phyloP scores from a whole-genome alignment of 2,797 vertebrate species.

The Acrossocheilus wenchowensis region DNA sequence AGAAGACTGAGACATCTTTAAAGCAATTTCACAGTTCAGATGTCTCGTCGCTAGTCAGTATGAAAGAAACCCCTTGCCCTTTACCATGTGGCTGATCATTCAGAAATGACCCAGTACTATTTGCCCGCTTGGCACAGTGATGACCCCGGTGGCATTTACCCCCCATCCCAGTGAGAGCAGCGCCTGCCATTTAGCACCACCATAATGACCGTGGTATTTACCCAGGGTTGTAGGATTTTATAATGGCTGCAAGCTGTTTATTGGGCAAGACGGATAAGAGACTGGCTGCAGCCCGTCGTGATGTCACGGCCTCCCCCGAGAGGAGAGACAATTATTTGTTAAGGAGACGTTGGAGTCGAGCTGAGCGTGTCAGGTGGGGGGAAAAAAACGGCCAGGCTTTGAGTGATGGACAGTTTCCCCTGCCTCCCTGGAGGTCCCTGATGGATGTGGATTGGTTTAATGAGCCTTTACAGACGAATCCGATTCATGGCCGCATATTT shows the following conservation, averaged over 20 bases:
- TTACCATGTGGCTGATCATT: slow-evolving; percentile 53
- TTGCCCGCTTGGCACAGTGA: slow-evolving; percentile 56
- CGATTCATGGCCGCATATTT: slow-evolving; percentile 63
- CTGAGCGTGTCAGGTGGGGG: slow-evolving; percentile 23
- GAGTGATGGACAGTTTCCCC: slow-evolving; percentile 62
- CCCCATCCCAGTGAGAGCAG: slow-evolving; percentile 52
- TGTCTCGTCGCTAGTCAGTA: slow-evolving; percentile 28
- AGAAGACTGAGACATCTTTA: slow-evolving; percentile 36
- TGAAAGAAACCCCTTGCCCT: slow-evolving; percentile 53
- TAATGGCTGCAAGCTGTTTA: slow-evolving; percentile 62
- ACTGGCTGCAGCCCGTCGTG: slow-evolving; percentile 43
- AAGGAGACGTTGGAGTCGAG: slow-evolving; percentile 46
- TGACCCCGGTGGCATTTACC: slow-evolving; percentile 65
- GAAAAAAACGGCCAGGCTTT: slow-evolving; percentile 42
- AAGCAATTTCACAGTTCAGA: slow-evolving; percentile 53
- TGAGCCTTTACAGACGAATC: slow-evolving; percentile 64
- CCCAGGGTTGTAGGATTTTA: slow-evolving; percentile 51
- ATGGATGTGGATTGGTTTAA: slow-evolving; percentile 66
- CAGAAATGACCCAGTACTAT: slow-evolving; percentile 53
- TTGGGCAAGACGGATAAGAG: slow-evolving; percentile 54
- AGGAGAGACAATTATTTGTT: slow-evolving; percentile 59
- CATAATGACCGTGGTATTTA: slow-evolving; percentile 66
- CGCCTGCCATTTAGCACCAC: slow-evolving; percentile 60
- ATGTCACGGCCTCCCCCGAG: slow-evolving; percentile 54
- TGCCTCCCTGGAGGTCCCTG: slow-evolving; percentile 52